Percentiles rank a stretch among this genome's conserved stretches.
Evolutionary conservation across 1,140 invertebrate genomes (phyloP).

Genomic region (Papilio aristodemus): DNA sequence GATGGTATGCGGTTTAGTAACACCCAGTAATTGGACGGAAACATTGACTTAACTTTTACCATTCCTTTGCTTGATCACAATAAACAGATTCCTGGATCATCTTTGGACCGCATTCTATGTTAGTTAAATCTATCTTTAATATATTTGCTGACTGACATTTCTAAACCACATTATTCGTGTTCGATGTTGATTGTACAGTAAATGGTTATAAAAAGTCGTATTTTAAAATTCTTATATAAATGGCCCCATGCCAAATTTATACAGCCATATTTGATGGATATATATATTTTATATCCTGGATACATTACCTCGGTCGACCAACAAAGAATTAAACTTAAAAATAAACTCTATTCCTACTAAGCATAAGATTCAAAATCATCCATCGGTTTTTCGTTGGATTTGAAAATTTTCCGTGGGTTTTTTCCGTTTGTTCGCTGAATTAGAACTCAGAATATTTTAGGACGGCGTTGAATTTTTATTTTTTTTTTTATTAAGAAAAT

Average conservation of each 20-base stretch:
- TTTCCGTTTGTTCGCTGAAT: slow-evolving; percentile 12
- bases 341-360: neutral
- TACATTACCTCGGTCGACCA: neutral
- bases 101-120: too few species aligned
- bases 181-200: neutral
- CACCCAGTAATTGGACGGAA: too few species aligned
- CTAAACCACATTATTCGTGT: neutral
- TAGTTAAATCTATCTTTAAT: too few species aligned
- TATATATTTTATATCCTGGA: neutral
- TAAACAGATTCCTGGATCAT: too few species aligned
- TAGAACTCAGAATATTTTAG: slow-evolving; percentile 11
- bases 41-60: too few species aligned
- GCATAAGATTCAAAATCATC: slow-evolving; percentile 1
- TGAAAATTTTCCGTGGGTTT: slow-evolving; percentile 8
- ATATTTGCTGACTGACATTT: too few species aligned
- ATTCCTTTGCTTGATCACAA: too few species aligned
- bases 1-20: too few species aligned
- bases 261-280: neutral
- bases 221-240: neutral
- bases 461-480: slow-evolving; percentile 6
- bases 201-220: neutral
- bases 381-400: neutral
- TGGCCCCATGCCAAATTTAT: neutral
- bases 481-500: neutral
- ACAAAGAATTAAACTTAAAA: neutral